Base-by-base conservation (phyloP, 2,888 invertebrate species). In the Blastobasis lacticolella region DNA sequence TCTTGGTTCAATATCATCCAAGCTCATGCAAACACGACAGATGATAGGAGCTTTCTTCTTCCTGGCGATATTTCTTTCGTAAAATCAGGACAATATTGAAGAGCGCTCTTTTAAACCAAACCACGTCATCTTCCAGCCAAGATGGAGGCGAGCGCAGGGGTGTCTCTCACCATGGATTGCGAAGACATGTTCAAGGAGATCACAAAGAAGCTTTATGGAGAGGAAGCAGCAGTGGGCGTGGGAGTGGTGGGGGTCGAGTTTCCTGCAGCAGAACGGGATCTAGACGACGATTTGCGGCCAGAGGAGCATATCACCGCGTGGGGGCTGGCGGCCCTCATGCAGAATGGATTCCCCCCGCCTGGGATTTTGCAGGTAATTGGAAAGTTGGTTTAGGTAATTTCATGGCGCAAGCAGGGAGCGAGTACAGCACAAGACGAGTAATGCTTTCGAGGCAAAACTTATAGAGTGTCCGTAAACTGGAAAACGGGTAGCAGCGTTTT, bases 141-240 rank as follows among this genome's bases (percentile, higher is more conserved):
- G 38, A 90, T 90, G 90, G 90, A 91, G 73, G 73, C 71, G 57
- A 78, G 80, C 78, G 89, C 82, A 55, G 77, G 81, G 56, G 81
- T 73, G 57, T 81, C 91, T 62, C 89, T 90, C 69, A 89, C 91
- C 70, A 89, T 92, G 83, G 92, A 92, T 81, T 91, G 94, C 88
- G 94, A 95, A 85, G 94, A 94, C 75, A 94, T 94, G 93, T 94
- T 94, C 80, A 96, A 96, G 82, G 96, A 96, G 90, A 96, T 96
- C 74, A 96, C 96, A 58, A 92, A 95, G 79, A 96, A 96, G 88
- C 90, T 96, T 63, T 96, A 96, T 85, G 96, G 96, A 59, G 95
- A 95, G 81, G 95, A 96, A 81, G 80, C 86, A 38, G 71, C 69
- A n/a, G 73, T 72, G 55, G 71, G 67, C 45, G 65, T 60, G 9